A percentile compares a stretch with the other conserved stretches of the same genome.
Evolutionary conservation across 2,888 invertebrate genomes (phyloP).

Genomic region (Agrotis segetum): DNA sequence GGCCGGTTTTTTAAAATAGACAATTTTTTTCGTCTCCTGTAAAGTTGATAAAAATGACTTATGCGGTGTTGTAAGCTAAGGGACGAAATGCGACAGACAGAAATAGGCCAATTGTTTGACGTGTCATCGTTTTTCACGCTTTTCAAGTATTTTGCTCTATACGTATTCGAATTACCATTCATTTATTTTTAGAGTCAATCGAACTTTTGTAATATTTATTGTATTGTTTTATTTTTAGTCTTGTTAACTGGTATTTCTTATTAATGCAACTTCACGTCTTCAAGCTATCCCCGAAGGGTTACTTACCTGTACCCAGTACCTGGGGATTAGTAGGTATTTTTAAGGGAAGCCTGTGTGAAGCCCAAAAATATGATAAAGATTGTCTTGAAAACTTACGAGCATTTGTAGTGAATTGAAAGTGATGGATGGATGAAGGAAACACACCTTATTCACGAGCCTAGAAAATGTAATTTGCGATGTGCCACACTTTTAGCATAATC

Average conservation of each 20-base stretch:
- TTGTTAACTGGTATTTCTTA: no score
- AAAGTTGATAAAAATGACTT: no score
- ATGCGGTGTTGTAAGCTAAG: no score
- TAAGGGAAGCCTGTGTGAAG: neutral
- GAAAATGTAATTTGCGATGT: neutral
- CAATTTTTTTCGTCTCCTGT: no score
- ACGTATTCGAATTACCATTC: neutral
- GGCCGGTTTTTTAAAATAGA: no score
- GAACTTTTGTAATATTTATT: neutral
- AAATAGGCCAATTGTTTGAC: neutral
- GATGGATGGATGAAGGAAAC: neutral
- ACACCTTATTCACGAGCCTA: neutral
- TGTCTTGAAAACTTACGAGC: neutral
- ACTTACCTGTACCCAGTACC: no score
- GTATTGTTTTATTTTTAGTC: no score
- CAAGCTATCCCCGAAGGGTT: no score
- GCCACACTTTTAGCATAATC: constrained; percentile 2
- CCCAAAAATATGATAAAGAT: neutral
- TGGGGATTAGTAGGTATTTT: neutral
- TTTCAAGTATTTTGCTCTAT: neutral
- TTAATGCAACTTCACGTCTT: no score
- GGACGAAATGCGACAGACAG: neutral
- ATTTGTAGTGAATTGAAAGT: neutral
- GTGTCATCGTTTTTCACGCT: constrained; percentile 8
- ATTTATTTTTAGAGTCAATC: neutral